Evolutionary conservation across 2,888 invertebrate species (phyloP).

Genomic region (Microctonus hyperodae): DNA sequence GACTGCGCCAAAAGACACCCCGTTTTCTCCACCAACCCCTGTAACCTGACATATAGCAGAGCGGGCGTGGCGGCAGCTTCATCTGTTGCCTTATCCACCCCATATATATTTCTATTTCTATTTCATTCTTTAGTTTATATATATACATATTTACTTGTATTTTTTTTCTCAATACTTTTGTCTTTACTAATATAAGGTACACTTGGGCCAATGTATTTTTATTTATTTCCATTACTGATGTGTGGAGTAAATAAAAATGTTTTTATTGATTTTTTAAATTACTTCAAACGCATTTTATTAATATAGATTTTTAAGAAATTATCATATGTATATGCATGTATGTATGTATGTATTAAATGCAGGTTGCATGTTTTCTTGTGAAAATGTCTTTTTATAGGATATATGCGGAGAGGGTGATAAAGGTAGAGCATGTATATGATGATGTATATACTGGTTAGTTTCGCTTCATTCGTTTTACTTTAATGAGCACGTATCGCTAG

Average conservation of each 20-base stretch:
- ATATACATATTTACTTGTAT: not conserved
- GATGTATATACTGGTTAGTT: not conserved
- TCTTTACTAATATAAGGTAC: not conserved
- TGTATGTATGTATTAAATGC: not conserved
- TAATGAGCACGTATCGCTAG: not conserved
- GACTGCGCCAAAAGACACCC: slow-evolving; percentile 54
- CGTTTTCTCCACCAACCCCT: slow-evolving; percentile 36
- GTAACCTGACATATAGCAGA: slow-evolving; percentile 44
- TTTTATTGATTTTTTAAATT: no score
- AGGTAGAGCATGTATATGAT: not conserved
- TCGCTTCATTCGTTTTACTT: not conserved
- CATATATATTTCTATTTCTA: not conserved
- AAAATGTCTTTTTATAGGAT: slow-evolving; percentile 2
- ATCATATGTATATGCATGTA: no score
- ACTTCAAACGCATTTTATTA: no score
- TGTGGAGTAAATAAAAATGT: no score
- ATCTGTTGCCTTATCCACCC: slow-evolving; percentile 29
- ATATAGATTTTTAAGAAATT: no score
- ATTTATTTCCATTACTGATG: no score
- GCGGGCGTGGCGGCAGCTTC: slow-evolving; percentile 57
- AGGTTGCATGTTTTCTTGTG: not conserved
- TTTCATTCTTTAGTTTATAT: not conserved
- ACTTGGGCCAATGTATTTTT: no score
- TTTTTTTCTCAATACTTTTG: not conserved
- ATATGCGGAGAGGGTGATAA: not conserved